Conservation (phyloP, 2,113 vertebrate species). For the Galeopterus variegatus region DNA sequence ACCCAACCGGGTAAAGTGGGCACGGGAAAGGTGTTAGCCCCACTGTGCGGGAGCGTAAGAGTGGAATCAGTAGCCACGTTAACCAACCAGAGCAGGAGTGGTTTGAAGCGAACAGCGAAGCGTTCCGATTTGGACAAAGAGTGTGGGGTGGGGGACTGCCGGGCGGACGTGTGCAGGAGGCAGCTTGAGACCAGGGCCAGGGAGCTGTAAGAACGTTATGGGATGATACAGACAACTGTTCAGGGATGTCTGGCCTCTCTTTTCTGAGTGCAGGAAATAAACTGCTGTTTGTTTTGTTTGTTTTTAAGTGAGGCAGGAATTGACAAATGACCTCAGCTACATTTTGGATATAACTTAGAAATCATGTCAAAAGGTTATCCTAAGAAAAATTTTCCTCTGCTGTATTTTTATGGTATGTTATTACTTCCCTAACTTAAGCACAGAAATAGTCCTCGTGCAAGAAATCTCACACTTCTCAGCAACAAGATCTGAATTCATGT, state of each 20-base stretch:
- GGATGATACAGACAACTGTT: not conserved
- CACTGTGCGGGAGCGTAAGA: no score
- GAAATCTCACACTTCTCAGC: not conserved
- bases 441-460: not conserved
- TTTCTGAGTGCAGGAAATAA: not conserved
- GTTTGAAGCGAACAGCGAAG: not conserved
- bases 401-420: not conserved
- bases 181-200: not conserved
- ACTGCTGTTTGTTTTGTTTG: not conserved
- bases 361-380: not conserved
- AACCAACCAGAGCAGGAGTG: not conserved
- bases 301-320: not conserved
- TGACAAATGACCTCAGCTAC: not conserved
- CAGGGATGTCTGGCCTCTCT: not conserved
- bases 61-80: no score
- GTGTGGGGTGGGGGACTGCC: not conserved
- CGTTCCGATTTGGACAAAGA: not conserved
- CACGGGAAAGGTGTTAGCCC: not conserved
- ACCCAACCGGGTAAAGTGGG: no score
- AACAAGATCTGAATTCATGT: no score
- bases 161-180: not conserved
- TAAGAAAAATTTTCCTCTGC: not conserved
- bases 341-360: not conserved
- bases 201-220: fast-evolving
- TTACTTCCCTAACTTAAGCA: not conserved